Evolutionary conservation across 1,140 invertebrate species (phyloP).

Genomic region (Drosophila kurseongensis): DNA sequence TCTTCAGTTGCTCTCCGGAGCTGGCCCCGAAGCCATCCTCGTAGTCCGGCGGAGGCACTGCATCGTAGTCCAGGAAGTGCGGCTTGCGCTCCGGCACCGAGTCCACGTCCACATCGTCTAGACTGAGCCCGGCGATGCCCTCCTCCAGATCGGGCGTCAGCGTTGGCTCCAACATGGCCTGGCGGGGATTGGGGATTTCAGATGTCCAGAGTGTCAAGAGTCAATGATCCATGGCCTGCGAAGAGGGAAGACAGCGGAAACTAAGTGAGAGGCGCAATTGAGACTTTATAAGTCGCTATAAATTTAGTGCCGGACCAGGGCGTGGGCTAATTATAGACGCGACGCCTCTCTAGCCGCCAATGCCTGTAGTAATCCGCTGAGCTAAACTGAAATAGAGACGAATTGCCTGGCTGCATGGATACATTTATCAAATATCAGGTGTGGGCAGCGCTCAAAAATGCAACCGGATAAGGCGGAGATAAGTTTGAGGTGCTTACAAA

Average conservation of each 20-base stretch:
- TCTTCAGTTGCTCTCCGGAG: conserved; percentile 74
- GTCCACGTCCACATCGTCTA: conserved; percentile 68
- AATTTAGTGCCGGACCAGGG: conserved; percentile 31
- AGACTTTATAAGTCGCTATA: conserved; percentile 32
- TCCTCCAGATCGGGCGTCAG: conserved; percentile 51
- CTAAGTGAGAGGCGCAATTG: conserved; percentile 29
- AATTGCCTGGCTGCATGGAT: neutral
- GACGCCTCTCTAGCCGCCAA: conserved; percentile 12
- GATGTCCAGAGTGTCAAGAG: conserved; percentile 23
- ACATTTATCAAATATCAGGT: conserved; percentile 7
- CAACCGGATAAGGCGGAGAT: conserved; percentile 7
- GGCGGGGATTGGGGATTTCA: conserved; percentile 6
- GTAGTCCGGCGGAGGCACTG: conserved; percentile 85
- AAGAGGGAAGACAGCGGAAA: conserved; percentile 1
- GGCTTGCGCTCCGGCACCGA: conserved; percentile 85
- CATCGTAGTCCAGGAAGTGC: conserved; percentile 87
- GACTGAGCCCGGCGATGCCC: conserved; percentile 36
- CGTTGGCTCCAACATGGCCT: conserved; percentile 62
- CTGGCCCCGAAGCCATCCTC: conserved; percentile 79
- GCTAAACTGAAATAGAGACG: conserved; percentile 23
- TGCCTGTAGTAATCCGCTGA: conserved; percentile 8
- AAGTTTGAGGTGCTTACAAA: neutral
- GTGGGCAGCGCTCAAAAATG: conserved; percentile 20
- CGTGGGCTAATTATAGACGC: conserved; percentile 45
- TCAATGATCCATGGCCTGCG: conserved; percentile 68